Evolutionary conservation across 2,888 invertebrate species (phyloP).

Genomic region (Arctia plantaginis): DNA sequence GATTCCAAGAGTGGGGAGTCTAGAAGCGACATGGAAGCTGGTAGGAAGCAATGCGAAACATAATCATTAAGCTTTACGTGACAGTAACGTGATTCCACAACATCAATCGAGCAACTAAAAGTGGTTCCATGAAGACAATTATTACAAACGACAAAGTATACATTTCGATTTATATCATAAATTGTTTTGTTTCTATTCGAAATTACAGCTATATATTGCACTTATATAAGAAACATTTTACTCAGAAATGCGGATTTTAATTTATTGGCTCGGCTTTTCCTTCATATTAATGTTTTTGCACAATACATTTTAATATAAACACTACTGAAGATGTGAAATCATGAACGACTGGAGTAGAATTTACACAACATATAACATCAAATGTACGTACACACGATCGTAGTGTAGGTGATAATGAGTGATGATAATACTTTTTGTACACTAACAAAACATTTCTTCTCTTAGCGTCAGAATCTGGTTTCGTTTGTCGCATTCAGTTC

Average conservation of each 20-base stretch:
- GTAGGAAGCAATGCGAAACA: slow-evolving; percentile 76
- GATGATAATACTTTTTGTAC: slow-evolving; percentile 54
- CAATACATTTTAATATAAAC: slow-evolving; percentile 54
- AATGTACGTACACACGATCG: slow-evolving; percentile 43
- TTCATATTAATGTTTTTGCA: slow-evolving; percentile 70
- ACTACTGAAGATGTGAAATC: slow-evolving; percentile 63
- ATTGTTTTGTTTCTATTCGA: slow-evolving; percentile 60
- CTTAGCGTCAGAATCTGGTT: slow-evolving; percentile 49
- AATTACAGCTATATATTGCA: slow-evolving; percentile 81
- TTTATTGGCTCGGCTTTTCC: slow-evolving; percentile 84
- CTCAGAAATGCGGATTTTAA: slow-evolving; percentile 83
- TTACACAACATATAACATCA: slow-evolving; percentile 46
- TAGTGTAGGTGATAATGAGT: slow-evolving; percentile 43
- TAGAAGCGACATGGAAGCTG: slow-evolving; percentile 78
- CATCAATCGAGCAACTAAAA: slow-evolving; percentile 60
- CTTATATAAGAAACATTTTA: slow-evolving; percentile 76
- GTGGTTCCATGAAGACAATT: slow-evolving; percentile 39
- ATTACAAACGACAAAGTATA: slow-evolving; percentile 34
- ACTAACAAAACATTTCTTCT: slow-evolving; percentile 47
- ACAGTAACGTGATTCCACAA: slow-evolving; percentile 55
- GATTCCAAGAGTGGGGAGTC: slow-evolving; percentile 66
- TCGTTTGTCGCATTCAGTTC: slow-evolving; percentile 52
- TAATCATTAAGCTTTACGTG: slow-evolving; percentile 66
- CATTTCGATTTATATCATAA: slow-evolving; percentile 35
- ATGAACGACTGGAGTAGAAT: slow-evolving; percentile 61